A percentile compares a stretch with the other conserved stretches of the same genome.
Evolutionary conservation across 2,113 vertebrate genomes (phyloP).

Genomic region (Chaenogobius annularis): DNA sequence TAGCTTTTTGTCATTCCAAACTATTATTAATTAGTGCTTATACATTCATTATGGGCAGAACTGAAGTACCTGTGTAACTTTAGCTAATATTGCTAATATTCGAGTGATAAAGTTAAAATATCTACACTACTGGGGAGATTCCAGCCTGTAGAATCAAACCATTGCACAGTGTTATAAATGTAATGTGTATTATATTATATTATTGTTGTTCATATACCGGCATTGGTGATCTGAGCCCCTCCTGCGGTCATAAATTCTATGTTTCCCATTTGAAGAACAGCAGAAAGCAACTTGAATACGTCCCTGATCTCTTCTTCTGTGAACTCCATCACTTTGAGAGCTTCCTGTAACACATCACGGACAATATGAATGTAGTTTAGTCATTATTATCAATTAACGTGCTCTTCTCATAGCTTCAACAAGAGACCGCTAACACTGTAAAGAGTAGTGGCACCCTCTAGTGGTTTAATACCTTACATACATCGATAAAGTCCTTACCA

Average conservation of each 20-base stretch:
- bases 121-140: background rate
- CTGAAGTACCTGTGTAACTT: too few species aligned
- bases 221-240: constrained; percentile 88
- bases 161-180: background rate
- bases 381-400: background rate
- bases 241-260: constrained; percentile 93
- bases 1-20: too few species aligned
- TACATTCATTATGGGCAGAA: too few species aligned
- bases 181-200: background rate
- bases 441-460: constrained; percentile 55
- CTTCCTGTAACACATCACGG: constrained; percentile 71
- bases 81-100: too few species aligned
- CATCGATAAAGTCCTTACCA: constrained; percentile 76
- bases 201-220: constrained; percentile 66
- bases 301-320: constrained; percentile 87
- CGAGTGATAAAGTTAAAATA: background rate
- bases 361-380: constrained; percentile 1
- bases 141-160: background rate
- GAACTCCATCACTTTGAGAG: constrained; percentile 88
- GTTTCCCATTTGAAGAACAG: constrained; percentile 88
- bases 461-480: constrained; percentile 6
- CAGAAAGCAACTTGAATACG: constrained; percentile 88
- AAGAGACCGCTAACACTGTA: background rate
- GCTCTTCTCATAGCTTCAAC: background rate
- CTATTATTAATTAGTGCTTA: too few species aligned